Conservation (phyloP, 2,888 invertebrate genomes). For the Epistrophe grossulariae region DNA sequence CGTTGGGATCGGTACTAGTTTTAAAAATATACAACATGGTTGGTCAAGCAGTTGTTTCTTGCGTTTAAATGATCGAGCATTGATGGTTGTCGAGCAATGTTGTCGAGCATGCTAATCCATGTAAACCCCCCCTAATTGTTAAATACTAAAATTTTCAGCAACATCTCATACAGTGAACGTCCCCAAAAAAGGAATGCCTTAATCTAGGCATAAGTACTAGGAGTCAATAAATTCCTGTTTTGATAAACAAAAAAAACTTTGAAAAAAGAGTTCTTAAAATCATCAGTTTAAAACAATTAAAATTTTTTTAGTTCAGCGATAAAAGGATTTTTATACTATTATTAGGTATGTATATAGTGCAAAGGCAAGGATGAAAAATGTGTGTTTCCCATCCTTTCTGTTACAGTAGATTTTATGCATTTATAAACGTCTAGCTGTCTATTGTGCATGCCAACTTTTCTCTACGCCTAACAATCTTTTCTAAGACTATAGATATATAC, state of each 20-base stretch:
- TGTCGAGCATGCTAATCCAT: no score
- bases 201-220: not conserved
- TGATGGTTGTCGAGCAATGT: no score
- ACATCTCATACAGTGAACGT: not conserved
- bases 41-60: no score
- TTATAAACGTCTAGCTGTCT: constrained; percentile 64
- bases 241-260: not conserved
- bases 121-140: no score
- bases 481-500: not conserved
- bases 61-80: no score
- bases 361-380: not conserved
- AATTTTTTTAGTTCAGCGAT: constrained; percentile 3
- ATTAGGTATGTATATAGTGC: not conserved
- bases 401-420: constrained; percentile 59
- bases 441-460: constrained; percentile 21
- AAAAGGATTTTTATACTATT: not conserved
- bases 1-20: no score
- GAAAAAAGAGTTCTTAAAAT: not conserved
- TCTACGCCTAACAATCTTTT: constrained; percentile 10
- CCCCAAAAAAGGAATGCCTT: not conserved
- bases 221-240: not conserved
- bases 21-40: no score
- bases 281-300: constrained; percentile 21
- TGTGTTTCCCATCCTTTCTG: constrained; percentile 27
- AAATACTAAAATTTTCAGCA: no score